Conservation (phyloP, 2,888 invertebrate genomes). For the Monochamus alternatus region DNA sequence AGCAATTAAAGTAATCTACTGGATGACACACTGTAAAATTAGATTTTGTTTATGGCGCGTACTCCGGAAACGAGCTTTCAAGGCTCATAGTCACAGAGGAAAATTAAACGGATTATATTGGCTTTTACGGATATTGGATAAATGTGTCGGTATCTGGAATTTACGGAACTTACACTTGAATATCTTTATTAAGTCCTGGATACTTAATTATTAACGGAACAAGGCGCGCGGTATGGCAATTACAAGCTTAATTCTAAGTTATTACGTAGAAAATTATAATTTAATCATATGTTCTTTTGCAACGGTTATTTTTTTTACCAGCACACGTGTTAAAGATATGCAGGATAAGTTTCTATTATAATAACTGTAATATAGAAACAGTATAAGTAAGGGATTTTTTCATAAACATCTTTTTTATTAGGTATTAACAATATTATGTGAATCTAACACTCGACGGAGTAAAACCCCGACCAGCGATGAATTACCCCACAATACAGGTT, state of each 20-base stretch:
- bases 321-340: too few relatives aligned
- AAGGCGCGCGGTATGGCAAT: background rate
- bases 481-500: too few relatives aligned
- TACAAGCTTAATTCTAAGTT: background rate
- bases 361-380: too few relatives aligned
- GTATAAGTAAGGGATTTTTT: too few relatives aligned
- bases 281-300: too few relatives aligned
- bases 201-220: background rate
- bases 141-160: background rate
- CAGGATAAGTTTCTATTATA: too few relatives aligned
- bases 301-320: too few relatives aligned
- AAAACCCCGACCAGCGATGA: too few relatives aligned
- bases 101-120: slow-evolving; percentile 20
- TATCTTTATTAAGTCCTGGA: background rate
- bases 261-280: too few relatives aligned
- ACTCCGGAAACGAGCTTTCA: background rate
- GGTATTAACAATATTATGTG: too few relatives aligned
- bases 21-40: slow-evolving; percentile 28
- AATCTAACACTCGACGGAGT: too few relatives aligned
- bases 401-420: too few relatives aligned
- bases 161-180: background rate
- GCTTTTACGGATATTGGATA: background rate
- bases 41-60: slow-evolving; percentile 17
- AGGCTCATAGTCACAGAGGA: slow-evolving; percentile 2
- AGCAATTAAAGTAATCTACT: slow-evolving; percentile 31